Base-by-base conservation (phyloP, 2,113 vertebrate species). In the Cynocephalus volans region DNA sequence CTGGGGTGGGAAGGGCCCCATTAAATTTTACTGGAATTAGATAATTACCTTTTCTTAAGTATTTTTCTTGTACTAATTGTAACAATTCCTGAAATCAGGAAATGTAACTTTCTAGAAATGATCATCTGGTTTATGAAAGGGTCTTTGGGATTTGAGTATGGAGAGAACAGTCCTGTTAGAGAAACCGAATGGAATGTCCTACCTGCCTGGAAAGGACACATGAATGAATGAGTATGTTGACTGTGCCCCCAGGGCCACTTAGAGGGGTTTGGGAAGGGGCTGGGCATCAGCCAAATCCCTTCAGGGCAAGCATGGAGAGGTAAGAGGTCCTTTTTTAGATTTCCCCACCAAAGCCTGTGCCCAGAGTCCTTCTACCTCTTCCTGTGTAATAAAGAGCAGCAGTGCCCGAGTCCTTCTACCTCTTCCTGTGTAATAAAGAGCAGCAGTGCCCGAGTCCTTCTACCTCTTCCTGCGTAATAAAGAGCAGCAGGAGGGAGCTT, bases 1-100 rank as follows among this genome's bases (percentile, higher is more conserved):
- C 77, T 19, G 14, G 82, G 60, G 48, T 65, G 60, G 77, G 48
- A 95, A 88, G 79, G 72, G 48, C 72, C 81, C 93, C 90, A 48
- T 94, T 82, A 90, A 96, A 56, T 97, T 96, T 97, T 95, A 95
- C 84, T 89, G 88, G 56, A 96, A 95, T 90, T 93, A 88, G 92
- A 81, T 52, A 95, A 93, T 95, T 60, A 24, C 36, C 3, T 64
- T 64, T 48, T 58, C 41, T 41, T 41, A 41, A 41, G 3, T 41
- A 65, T 80, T 54, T 24, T 50, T 3, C 17, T 77, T 75, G 86
- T 14, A 45, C 83, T 93, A 70, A 92, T 83, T 80, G 52, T 67
- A 93, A 88, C 83, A 95, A 50, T 84, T 80, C 75, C 86, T 90
- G 77, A 93, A 88, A 84, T 84, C 58, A 86, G 70, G 67, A 94